These are phyloP conservation scores for Lamprotornis superbus DNA, from an alignment of 2,113 vertebrate species.

Conservation along the genomic window DNA sequence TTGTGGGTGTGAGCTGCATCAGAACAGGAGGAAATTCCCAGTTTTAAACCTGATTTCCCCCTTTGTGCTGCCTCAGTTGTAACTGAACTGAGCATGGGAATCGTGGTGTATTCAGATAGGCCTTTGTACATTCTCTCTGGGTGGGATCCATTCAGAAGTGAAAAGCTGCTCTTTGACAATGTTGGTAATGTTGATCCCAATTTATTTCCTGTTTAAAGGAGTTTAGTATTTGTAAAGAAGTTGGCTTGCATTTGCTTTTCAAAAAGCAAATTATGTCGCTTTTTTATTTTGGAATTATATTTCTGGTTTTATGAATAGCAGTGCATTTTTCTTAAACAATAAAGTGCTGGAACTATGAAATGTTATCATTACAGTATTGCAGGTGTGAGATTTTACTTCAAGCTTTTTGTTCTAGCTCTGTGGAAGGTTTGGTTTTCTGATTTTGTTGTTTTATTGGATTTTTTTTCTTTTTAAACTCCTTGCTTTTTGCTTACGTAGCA, in stretches of 20 bases:
- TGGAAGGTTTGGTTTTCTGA: not conserved
- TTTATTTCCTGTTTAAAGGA: not conserved
- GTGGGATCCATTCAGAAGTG: not conserved
- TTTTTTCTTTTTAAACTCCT: not conserved
- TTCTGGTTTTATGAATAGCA: not conserved
- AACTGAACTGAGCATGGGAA: not conserved
- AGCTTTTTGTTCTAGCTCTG: not conserved
- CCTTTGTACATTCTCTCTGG: not conserved
- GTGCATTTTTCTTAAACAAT: not conserved
- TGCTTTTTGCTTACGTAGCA: not conserved
- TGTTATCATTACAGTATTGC: not conserved
- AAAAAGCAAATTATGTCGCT: not conserved
- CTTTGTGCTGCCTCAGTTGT: not conserved
- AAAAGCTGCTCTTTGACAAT: not conserved
- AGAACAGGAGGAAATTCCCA: not conserved
- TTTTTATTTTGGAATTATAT: not conserved
- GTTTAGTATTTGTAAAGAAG: not conserved
- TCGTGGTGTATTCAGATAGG: fast-evolving
- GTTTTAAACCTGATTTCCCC: not conserved
- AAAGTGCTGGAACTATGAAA: not conserved
- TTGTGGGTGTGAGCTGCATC: not conserved
- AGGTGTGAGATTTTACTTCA: not conserved
- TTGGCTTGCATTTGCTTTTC: not conserved
- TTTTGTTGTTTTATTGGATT: not conserved
- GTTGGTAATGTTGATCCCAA: not conserved